These are phyloP conservation scores for Halyomorpha halys DNA, from an alignment of 1,140 invertebrate genomes.

Conservation along the genomic window DNA sequence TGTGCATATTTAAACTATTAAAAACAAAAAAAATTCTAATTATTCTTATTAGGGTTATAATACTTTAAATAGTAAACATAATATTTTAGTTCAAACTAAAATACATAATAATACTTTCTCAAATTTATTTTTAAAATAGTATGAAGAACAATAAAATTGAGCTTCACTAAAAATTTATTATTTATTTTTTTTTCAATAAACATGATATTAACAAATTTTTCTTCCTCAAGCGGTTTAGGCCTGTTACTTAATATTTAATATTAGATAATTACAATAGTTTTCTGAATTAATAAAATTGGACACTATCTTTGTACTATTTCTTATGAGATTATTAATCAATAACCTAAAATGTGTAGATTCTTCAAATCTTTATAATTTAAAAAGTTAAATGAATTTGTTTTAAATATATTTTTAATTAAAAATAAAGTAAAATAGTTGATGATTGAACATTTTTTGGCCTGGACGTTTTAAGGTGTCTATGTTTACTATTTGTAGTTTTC, in stretches of 20 bases:
- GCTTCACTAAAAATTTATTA: neutral
- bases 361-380: neutral
- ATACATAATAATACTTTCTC: neutral
- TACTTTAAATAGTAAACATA: constrained; percentile 4
- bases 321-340: neutral
- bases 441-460: neutral
- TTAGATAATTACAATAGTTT: neutral
- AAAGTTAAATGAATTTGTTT: neutral
- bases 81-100: neutral
- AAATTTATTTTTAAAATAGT: neutral
- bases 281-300: neutral
- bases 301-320: neutral
- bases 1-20: neutral
- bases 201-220: too few relatives aligned
- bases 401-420: neutral
- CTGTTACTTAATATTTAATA: neutral
- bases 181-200: neutral
- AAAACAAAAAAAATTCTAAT: neutral
- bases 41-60: neutral
- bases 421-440: neutral
- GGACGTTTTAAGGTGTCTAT: too few relatives aligned
- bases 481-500: too few relatives aligned
- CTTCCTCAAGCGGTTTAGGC: too few relatives aligned
- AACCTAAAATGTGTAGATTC: too few relatives aligned
- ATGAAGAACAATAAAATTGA: constrained; percentile 4